These are phyloP conservation scores for Drosophila prosaltans DNA, from an alignment of 1,140 invertebrate genomes.

Conservation along the genomic window DNA sequence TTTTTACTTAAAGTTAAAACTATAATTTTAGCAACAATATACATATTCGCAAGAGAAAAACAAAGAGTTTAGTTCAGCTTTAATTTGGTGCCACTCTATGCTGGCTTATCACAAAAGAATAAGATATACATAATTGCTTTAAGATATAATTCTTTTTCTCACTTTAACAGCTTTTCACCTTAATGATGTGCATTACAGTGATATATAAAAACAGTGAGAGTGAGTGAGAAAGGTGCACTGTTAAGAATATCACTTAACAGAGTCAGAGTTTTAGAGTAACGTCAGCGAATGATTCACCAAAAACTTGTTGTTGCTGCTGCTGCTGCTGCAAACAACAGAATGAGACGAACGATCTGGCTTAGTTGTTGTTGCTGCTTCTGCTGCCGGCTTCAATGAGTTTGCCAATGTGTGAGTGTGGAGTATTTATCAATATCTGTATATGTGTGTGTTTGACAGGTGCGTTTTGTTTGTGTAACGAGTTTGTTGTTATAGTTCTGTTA, in stretches of 20 bases:
- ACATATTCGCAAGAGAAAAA: too few species aligned
- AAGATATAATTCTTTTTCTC: background rate
- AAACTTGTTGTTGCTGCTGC: conserved; percentile 23
- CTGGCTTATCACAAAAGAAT: too few species aligned
- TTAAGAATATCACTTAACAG: background rate
- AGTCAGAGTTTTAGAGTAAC: background rate
- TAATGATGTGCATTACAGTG: background rate
- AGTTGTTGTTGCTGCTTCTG: conserved; percentile 22
- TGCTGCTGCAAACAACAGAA: conserved; percentile 20
- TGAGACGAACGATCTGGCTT: conserved; percentile 30
- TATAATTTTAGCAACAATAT: too few species aligned
- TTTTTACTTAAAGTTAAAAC: too few species aligned
- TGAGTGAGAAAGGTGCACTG: background rate
- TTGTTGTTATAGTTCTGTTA: conserved; percentile 53
- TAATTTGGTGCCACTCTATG: too few species aligned
- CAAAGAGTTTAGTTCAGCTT: too few species aligned
- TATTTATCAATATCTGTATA: background rate
- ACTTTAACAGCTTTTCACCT: background rate
- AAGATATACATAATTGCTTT: too few species aligned
- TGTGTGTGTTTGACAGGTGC: conserved; percentile 67
- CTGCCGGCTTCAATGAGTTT: conserved; percentile 34
- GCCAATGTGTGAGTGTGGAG: background rate
- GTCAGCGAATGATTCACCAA: background rate
- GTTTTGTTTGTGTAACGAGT: conserved; percentile 70
- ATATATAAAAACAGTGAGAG: background rate